Percentiles rank a stretch among this genome's conserved stretches.
These are phyloP conservation scores for Cistogaster globosa DNA, from an alignment of 2,888 invertebrate genomes.

Conservation along the genomic window DNA sequence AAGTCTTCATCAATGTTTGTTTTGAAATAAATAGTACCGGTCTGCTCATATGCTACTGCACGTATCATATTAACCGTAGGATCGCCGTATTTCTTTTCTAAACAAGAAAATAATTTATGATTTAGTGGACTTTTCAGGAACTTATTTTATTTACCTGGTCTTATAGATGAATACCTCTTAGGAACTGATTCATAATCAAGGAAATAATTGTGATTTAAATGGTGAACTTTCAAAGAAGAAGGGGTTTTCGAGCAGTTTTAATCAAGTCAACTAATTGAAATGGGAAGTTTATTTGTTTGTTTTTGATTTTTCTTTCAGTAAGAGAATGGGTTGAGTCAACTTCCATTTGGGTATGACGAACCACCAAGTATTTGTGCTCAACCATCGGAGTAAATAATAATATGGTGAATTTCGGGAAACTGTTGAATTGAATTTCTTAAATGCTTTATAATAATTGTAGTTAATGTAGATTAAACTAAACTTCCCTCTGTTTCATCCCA, in stretches of 20 bases:
- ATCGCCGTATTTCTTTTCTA: too few relatives aligned
- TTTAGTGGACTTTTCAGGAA: too few relatives aligned
- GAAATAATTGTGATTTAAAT: background rate
- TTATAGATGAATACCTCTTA: background rate
- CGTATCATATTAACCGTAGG: too few relatives aligned
- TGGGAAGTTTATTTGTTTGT: background rate
- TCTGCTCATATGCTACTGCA: too few relatives aligned
- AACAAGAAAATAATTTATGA: background rate
- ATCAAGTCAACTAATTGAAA: background rate
- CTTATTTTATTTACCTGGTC: background rate
- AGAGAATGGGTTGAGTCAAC: background rate
- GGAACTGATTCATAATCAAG: background rate
- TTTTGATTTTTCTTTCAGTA: background rate
- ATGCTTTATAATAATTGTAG: too few relatives aligned
- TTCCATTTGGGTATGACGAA: too few relatives aligned
- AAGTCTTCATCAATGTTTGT: too few relatives aligned
- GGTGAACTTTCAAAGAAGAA: background rate
- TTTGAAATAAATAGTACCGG: too few relatives aligned
- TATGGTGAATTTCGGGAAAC: conserved; percentile 33
- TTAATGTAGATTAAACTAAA: too few relatives aligned
- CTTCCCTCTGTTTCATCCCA: conserved; percentile 17
- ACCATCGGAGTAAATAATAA: conserved; percentile 46
- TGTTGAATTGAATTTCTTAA: too few relatives aligned
- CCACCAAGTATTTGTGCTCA: too few relatives aligned
- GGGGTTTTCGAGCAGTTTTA: too few relatives aligned